phyloP scores from a whole-genome alignment of 2,797 vertebrate genomes.

The Sciurus carolinensis region DNA sequence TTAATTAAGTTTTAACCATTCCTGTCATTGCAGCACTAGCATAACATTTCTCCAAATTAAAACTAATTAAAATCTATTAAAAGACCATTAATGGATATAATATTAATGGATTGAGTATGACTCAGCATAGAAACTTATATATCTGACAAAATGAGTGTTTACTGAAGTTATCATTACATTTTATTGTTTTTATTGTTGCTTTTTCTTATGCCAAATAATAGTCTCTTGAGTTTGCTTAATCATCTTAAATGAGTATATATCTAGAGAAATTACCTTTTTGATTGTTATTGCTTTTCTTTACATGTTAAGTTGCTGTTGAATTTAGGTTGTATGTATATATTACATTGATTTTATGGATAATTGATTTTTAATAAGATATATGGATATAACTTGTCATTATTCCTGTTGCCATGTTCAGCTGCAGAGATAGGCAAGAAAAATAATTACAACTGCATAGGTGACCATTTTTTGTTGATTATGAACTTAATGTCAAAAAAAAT shows the following conservation, averaged over 20 bases:
- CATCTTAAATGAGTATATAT: background rate
- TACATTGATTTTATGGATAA: slow-evolving; percentile 8
- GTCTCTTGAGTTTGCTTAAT: background rate
- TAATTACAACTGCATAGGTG: background rate
- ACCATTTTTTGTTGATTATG: background rate
- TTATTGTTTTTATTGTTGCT: background rate
- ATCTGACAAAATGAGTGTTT: background rate
- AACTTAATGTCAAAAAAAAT: background rate
- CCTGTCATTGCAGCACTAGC: background rate
- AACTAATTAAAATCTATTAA: background rate
- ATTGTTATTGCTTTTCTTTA: background rate
- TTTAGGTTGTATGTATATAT: background rate
- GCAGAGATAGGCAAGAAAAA: background rate
- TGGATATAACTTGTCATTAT: background rate
- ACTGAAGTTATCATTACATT: background rate
- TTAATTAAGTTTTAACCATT: slow-evolving; percentile 19
- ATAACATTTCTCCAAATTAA: background rate
- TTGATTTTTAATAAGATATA: background rate
- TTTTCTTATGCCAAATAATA: background rate
- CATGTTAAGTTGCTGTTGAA: background rate
- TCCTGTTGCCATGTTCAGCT: background rate
- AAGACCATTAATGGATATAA: background rate
- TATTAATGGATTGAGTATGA: background rate
- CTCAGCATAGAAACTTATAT: background rate
- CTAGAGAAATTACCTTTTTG: background rate